Conservation (phyloP, 2,797 vertebrate species). For the Potorous gilbertii region DNA sequence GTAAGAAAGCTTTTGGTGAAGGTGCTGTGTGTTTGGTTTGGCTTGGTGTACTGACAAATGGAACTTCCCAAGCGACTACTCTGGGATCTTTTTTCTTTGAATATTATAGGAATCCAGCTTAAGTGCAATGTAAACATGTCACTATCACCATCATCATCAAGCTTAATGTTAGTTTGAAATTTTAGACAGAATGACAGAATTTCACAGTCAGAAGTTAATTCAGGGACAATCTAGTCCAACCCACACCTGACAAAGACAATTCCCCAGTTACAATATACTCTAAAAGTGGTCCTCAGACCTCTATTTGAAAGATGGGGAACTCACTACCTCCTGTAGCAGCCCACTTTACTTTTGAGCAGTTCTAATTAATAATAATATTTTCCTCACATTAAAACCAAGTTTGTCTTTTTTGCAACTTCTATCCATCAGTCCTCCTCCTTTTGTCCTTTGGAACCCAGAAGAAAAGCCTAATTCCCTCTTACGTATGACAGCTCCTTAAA, state of each 20-base stretch:
- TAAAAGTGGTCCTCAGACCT: not conserved
- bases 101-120: not conserved
- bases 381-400: not conserved
- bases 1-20: constrained; percentile 60
- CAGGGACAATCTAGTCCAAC: not conserved
- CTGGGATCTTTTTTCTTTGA: not conserved
- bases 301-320: not conserved
- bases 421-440: not conserved
- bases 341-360: not conserved
- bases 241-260: not conserved
- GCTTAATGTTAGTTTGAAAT: not conserved
- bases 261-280: not conserved
- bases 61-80: not conserved
- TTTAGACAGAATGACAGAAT: not conserved
- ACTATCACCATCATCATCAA: not conserved
- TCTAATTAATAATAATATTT: not conserved
- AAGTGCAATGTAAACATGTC: not conserved
- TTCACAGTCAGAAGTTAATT: not conserved
- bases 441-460: not conserved
- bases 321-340: not conserved
- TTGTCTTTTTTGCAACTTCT: not conserved
- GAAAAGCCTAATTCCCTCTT: not conserved
- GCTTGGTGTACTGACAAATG: constrained; percentile 11
- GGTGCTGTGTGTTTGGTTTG: constrained; percentile 39
- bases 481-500: not conserved